phyloP scores from a whole-genome alignment of 92 coral and sea anemone genomes.

The Ricordea florida region DNA sequence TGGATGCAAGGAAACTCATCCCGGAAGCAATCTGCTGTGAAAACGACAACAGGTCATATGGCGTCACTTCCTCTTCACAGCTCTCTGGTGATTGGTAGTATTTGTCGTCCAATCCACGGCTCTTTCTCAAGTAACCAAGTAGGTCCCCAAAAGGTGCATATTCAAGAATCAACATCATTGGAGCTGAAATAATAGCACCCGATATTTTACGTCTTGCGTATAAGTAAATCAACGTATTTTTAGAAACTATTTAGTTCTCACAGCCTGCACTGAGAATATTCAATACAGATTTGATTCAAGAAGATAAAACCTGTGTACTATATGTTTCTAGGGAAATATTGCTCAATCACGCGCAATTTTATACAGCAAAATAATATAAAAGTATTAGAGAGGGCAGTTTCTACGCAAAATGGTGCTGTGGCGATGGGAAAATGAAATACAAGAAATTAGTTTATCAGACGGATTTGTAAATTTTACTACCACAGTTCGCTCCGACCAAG shows the following conservation, averaged over 20 bases:
- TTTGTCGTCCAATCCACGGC: constrained; percentile 67
- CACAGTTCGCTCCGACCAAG: no score
- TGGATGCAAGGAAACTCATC: constrained; percentile 58
- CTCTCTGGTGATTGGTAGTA: constrained; percentile 42
- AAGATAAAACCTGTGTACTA: no score
- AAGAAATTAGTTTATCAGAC: no score
- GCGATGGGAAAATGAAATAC: no score
- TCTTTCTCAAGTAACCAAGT: constrained; percentile 62
- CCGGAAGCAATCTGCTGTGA: constrained; percentile 69
- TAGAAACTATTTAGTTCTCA: neutral
- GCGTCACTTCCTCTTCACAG: constrained; percentile 34
- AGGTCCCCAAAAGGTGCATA: constrained; percentile 68
- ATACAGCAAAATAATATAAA: no score
- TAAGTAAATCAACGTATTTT: neutral
- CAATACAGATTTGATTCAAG: no score
- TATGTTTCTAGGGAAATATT: no score
- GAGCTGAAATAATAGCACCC: neutral
- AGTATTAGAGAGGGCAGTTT: no score
- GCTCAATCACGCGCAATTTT: no score
- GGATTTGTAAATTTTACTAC: no score
- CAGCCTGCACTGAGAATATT: no score
- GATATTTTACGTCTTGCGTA: neutral
- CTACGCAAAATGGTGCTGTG: no score
- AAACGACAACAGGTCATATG: constrained; percentile 58
- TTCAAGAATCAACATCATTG: constrained; percentile 57